A percentile compares a stretch with the other conserved stretches of the same genome.
phyloP scores from a whole-genome alignment of 1,140 invertebrate species.

The Sitophilus oryzae region DNA sequence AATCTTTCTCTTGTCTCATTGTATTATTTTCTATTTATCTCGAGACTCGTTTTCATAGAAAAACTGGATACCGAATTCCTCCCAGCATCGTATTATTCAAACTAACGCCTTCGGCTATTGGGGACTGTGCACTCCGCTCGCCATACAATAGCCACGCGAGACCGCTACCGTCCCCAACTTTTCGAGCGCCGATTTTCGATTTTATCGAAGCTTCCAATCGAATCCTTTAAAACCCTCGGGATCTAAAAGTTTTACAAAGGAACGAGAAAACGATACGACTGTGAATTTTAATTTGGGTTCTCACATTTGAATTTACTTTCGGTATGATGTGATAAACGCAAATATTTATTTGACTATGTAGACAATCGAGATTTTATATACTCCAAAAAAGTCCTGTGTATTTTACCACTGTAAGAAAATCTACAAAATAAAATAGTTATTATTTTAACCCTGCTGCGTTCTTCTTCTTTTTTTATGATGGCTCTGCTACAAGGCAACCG shows the following conservation, averaged over 20 bases:
- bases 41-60: neutral
- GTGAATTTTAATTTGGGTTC: neutral
- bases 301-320: neutral
- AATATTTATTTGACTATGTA: no score
- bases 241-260: neutral
- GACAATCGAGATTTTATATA: no score
- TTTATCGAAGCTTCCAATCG: neutral
- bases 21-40: neutral
- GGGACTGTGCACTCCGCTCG: neutral
- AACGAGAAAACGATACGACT: neutral
- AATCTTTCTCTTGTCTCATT: no score
- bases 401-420: no score
- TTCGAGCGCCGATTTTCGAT: neutral
- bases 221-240: neutral
- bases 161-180: neutral
- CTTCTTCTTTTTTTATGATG: no score
- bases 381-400: no score
- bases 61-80: neutral
- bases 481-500: no score
- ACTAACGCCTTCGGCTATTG: neutral
- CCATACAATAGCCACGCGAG: neutral
- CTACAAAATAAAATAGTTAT: no score
- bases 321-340: no score
- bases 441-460: no score
- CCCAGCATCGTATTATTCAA: neutral